phyloP scores from a whole-genome alignment of 2,888 invertebrate species.

The Mythimna ferrago region DNA sequence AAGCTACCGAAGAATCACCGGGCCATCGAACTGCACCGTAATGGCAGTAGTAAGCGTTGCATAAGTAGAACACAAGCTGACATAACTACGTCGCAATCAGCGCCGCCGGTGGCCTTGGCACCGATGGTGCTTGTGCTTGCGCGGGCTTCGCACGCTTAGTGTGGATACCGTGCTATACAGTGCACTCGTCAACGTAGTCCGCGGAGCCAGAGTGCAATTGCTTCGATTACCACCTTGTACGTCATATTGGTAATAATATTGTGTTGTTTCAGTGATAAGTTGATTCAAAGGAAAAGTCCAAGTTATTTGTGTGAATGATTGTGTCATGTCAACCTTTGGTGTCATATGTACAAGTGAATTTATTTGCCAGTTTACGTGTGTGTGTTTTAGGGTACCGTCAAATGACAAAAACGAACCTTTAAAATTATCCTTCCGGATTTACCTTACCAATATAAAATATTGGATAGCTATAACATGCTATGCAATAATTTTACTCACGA shows the following conservation, averaged over 20 bases:
- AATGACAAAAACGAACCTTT: not conserved
- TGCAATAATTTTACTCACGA: not conserved
- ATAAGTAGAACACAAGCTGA: slow-evolving; percentile 89
- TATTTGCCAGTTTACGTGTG: slow-evolving; percentile 1
- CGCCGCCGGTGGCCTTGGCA: slow-evolving; percentile 84
- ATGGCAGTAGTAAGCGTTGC: slow-evolving; percentile 83
- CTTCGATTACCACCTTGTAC: slow-evolving; percentile 58
- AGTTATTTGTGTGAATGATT: slow-evolving; percentile 22
- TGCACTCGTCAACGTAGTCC: slow-evolving; percentile 70
- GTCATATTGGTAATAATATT: slow-evolving; percentile 65
- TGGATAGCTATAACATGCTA: too few species aligned
- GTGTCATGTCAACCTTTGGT: slow-evolving; percentile 16
- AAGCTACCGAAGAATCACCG: slow-evolving; percentile 63
- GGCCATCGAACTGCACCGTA: slow-evolving; percentile 86
- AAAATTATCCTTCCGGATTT: too few species aligned
- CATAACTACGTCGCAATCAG: slow-evolving; percentile 87
- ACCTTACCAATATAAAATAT: too few species aligned
- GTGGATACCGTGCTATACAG: slow-evolving; percentile 66
- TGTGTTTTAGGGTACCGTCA: not conserved
- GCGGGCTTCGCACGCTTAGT: slow-evolving; percentile 64
- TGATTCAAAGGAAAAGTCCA: slow-evolving; percentile 2
- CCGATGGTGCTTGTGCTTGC: slow-evolving; percentile 72
- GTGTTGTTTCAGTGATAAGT: slow-evolving; percentile 28
- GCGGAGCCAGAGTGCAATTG: slow-evolving; percentile 73
- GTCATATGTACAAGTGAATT: slow-evolving; percentile 4